Base-by-base conservation (phyloP, 2,888 invertebrate genomes). In the Morinoia aosen region DNA sequence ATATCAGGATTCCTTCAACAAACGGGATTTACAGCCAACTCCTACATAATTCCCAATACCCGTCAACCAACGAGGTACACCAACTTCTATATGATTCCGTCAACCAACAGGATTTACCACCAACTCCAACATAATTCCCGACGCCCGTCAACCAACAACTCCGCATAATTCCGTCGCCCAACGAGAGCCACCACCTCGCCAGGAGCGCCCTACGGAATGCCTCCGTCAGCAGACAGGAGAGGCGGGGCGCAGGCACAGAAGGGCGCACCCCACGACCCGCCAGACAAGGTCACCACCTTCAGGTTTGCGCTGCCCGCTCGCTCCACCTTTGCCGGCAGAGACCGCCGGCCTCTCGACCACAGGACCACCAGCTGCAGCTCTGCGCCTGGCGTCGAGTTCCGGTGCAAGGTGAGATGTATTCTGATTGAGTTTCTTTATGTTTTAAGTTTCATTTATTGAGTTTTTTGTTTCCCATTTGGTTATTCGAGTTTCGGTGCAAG, bases 291-390 rank as follows among this genome's bases (percentile, higher is more conserved):
- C 57, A 93, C 93, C n/a, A 93, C 93, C 56, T 93, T 93, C 58
- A 39, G 93, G 48, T 93, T 93, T 33, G 93, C 93, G 57, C 58
- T 93, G 56, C 93, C 93, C 7, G 93, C 93, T 57, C 93, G 93
- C 25, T 93, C 93, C 33, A 93, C 93, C 12, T 93, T 93, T 33
- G 93, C 16, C 57, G 33, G n/a, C 58, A 93, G 33, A 10, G 93
- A 93, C 25, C 56, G 57, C 11, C 57, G 93, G 48, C 19, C 56
- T 11, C 11, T 33, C 4, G 90, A 40, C 25, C 39, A 16, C 40
- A 16, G 57, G n/a, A 57, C 25, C 56, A 93, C 57, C 48, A 57
- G 57, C 19, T 33, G 56, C 10, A 56, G n/a, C 93, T 14, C 57
- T 33, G 48, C 93, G 11, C 58, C 93, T 25, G 56, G 19, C 12